phyloP scores from a whole-genome alignment of 2,888 invertebrate species.

The Deilephila porcellus region DNA sequence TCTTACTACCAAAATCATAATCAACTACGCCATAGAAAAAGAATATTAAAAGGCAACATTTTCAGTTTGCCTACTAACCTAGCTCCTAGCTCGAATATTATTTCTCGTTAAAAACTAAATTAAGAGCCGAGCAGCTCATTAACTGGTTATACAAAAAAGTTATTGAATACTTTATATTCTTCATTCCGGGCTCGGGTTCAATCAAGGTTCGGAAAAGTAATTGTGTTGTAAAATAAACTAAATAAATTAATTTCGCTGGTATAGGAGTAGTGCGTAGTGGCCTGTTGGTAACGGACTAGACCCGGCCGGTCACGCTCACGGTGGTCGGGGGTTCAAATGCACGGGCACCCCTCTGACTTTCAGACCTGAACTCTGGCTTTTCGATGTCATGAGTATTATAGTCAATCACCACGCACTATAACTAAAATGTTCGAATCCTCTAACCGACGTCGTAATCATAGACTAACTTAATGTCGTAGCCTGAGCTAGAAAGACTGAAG shows the following conservation, averaged over 20 bases:
- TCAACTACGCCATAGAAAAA: neutral
- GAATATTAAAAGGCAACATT: neutral
- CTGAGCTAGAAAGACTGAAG: too few relatives aligned
- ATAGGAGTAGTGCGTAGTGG: neutral
- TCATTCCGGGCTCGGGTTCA: neutral
- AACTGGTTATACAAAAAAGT: neutral
- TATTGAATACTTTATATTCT: conserved; percentile 17
- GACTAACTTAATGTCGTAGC: too few relatives aligned
- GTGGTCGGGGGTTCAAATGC: too few relatives aligned
- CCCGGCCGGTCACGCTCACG: too few relatives aligned
- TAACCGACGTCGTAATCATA: too few relatives aligned
- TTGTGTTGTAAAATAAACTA: neutral
- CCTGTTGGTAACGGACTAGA: too few relatives aligned
- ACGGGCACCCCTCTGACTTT: too few relatives aligned
- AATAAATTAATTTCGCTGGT: neutral
- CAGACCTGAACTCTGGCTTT: too few relatives aligned
- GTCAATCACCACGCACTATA: too few relatives aligned
- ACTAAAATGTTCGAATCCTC: too few relatives aligned
- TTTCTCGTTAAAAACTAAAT: neutral
- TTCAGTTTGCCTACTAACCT: conserved; percentile 1
- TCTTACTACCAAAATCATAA: too few relatives aligned
- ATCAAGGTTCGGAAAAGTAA: conserved; percentile 16
- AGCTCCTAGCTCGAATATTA: neutral
- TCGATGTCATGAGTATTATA: too few relatives aligned
- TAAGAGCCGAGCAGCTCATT: neutral